Evolutionary conservation across 2,797 vertebrate species (phyloP).

Genomic region (Mormyrops attenuatus): DNA sequence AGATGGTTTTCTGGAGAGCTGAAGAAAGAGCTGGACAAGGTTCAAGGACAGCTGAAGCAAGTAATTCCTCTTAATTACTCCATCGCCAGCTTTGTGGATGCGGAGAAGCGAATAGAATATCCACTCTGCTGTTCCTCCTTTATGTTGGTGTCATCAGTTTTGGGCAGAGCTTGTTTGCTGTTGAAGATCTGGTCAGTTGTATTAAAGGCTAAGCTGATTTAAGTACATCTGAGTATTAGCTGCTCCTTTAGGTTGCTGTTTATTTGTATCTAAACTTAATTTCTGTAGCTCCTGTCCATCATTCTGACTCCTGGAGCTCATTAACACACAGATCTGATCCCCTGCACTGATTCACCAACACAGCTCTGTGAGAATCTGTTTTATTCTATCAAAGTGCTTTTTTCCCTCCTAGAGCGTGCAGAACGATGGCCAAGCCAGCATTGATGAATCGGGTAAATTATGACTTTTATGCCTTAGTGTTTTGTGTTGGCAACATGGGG

Average conservation of each 20-base stretch:
- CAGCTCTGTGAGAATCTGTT: not conserved
- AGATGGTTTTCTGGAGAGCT: constrained; percentile 96
- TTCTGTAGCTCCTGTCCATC: not conserved
- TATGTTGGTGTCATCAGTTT: not conserved
- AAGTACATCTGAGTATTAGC: not conserved
- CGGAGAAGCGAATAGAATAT: not conserved
- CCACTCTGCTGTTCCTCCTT: not conserved
- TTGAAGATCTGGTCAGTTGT: not conserved
- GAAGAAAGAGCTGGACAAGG: constrained; percentile 98
- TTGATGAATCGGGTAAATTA: constrained; percentile 74
- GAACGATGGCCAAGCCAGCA: constrained; percentile 67
- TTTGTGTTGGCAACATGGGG: not conserved
- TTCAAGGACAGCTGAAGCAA: constrained; percentile 95
- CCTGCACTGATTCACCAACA: not conserved
- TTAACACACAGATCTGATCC: not conserved
- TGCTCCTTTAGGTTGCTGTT: not conserved
- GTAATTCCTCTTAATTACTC: constrained; percentile 80
- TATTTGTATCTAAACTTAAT: not conserved
- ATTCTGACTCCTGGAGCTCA: not conserved
- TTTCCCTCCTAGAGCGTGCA: constrained; percentile 57
- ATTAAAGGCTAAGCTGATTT: not conserved
- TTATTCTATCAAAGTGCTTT: constrained; percentile 25
- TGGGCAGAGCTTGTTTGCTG: not conserved
- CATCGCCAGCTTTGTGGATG: constrained; percentile 55
- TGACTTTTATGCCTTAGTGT: not conserved